A percentile compares a stretch with the other conserved stretches of the same genome.
Conservation (phyloP, 2,113 vertebrate species). For the Ahaetulla prasina region DNA sequence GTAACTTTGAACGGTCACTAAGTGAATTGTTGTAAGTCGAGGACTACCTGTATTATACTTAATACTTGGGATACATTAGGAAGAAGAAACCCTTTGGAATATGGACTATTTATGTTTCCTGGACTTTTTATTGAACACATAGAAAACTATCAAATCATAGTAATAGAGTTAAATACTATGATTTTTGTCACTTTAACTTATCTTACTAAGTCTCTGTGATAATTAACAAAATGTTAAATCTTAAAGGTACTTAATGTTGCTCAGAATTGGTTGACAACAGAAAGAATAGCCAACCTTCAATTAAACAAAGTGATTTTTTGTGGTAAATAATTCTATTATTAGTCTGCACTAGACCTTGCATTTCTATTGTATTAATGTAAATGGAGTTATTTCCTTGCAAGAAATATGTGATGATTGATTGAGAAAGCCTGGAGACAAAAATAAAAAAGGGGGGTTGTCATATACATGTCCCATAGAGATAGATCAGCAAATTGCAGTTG, state of each 20-base stretch:
- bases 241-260: neutral
- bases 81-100: neutral
- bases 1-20: neutral
- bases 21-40: neutral
- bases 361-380: neutral
- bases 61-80: neutral
- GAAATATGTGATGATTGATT: constrained; percentile 14
- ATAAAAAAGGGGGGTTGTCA: neutral
- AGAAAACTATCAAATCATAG: neutral
- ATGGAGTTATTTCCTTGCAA: neutral
- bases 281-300: neutral
- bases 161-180: neutral
- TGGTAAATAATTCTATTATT: neutral
- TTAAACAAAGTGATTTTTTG: neutral
- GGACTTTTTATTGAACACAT: neutral
- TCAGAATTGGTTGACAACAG: neutral
- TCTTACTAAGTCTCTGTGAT: neutral
- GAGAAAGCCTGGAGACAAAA: neutral
- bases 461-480: rapidly evolving
- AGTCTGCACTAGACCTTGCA: neutral
- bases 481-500: neutral
- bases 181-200: neutral
- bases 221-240: neutral
- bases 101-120: neutral
- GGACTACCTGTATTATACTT: neutral